Percentiles rank a stretch among this genome's conserved stretches.
These are phyloP conservation scores for Colius striatus DNA, from an alignment of 2,113 vertebrate species.

Conservation along the genomic window DNA sequence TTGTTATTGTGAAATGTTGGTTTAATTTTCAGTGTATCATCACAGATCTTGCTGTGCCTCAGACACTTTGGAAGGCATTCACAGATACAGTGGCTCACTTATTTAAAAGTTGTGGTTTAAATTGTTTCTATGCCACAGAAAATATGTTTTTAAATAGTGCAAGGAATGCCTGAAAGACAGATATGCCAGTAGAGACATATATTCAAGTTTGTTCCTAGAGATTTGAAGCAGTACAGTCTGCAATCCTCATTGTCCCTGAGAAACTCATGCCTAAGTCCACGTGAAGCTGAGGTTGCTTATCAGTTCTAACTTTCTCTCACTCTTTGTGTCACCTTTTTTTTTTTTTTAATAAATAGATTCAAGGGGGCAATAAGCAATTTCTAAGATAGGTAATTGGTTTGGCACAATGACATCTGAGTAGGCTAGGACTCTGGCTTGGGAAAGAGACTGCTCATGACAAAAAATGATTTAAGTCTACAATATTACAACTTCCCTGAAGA, in stretches of 20 bases:
- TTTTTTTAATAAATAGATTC: background rate
- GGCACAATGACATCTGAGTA: background rate
- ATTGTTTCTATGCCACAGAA: background rate
- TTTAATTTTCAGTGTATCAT: background rate
- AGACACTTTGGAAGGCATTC: background rate
- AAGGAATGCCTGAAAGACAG: background rate
- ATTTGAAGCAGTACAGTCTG: background rate
- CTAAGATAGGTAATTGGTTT: background rate
- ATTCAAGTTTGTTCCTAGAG: background rate
- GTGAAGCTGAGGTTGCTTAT: background rate
- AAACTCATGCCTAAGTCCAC: background rate
- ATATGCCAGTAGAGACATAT: accelerated
- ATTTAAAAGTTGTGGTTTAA: background rate
- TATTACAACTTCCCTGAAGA: background rate
- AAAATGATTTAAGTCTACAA: background rate
- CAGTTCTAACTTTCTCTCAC: background rate
- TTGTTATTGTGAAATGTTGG: background rate
- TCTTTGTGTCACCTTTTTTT: background rate
- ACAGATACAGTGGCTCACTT: background rate
- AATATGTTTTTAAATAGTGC: background rate
- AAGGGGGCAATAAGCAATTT: background rate
- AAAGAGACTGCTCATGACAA: background rate
- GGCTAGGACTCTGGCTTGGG: background rate
- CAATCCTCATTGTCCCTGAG: background rate
- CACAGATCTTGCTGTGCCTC: background rate